Base-by-base conservation (phyloP, 2,113 vertebrate genomes). In the Vanacampus margaritifer region DNA sequence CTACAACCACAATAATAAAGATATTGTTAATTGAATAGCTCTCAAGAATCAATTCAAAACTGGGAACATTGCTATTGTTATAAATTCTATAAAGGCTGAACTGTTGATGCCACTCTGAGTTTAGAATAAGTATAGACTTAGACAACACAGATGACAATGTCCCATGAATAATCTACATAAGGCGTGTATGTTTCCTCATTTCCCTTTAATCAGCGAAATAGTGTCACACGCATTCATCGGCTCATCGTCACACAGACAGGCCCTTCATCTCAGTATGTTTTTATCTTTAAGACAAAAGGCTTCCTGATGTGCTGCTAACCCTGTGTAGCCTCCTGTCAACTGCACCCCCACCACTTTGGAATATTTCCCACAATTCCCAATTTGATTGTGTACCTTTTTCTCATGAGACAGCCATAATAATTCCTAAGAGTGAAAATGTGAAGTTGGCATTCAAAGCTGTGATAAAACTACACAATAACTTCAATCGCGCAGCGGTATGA, bases 271-370 rank as follows among this genome's bases (percentile, higher is more conserved):
- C 67, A 28, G 16, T 71, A 11, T 43, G 54, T 68, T 75, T 85
- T 87, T 64, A 87, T 84, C 80, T 84, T 59, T 2, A 68, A 76
- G 73, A 84, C 75, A 80, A 85, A 87, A 85, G 75, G 64, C 64
- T 56, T 60, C 67, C 64, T 76, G 76, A 79, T 75, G 70, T 63
- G 72, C 64, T 19, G 65, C 71, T 76, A 76, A 79, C 71, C 70
- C 50, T 68, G 12, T 64, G 65, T 59, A 67, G 71, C 57, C 68
- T 82, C 39, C 84, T 84, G 86, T 84, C 86, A 86, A 36, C 41
- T 12, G 28, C 76, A 56, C 64, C 71, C 64, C 65, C 73, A 50
- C n/a, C 71, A 53, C 60, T 60, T 62, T 75, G 74, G 57, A 80
- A 81, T 72, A 66, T 66, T 70, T 73, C 37, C 50, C 61, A 50